phyloP scores from a whole-genome alignment of 2,797 vertebrate genomes.

The Mormyrops boulengeri region DNA sequence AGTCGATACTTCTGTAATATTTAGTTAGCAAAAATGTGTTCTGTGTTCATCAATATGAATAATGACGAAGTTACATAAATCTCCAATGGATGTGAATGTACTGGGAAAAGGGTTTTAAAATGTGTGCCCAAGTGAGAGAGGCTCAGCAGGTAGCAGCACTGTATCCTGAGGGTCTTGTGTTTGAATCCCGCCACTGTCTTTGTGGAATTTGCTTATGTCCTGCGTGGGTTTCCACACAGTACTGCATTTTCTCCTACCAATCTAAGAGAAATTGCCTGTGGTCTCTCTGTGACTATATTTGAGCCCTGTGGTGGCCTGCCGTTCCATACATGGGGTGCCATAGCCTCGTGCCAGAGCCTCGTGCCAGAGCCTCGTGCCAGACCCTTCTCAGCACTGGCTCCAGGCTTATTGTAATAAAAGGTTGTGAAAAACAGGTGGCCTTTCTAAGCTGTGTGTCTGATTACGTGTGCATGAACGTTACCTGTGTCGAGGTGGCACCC shows the following conservation, averaged over 20 bases:
- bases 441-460: background rate
- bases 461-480: background rate
- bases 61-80: background rate
- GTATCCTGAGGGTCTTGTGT: background rate
- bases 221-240: background rate
- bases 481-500: background rate
- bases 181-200: background rate
- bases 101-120: background rate
- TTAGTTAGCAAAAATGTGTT: background rate
- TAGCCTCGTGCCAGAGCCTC: background rate
- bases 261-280: background rate
- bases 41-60: background rate
- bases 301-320: background rate
- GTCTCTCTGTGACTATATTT: background rate
- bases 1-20: background rate
- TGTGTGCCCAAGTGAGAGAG: background rate
- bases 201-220: background rate
- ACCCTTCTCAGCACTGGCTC: background rate
- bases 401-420: background rate
- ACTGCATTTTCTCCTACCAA: background rate
- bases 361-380: too few relatives aligned
- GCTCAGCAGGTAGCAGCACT: background rate
- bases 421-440: background rate
- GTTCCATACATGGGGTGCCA: background rate
- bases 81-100: background rate